Evolutionary conservation across 2,888 invertebrate genomes (phyloP).

Genomic region (Chirona hameri): DNA sequence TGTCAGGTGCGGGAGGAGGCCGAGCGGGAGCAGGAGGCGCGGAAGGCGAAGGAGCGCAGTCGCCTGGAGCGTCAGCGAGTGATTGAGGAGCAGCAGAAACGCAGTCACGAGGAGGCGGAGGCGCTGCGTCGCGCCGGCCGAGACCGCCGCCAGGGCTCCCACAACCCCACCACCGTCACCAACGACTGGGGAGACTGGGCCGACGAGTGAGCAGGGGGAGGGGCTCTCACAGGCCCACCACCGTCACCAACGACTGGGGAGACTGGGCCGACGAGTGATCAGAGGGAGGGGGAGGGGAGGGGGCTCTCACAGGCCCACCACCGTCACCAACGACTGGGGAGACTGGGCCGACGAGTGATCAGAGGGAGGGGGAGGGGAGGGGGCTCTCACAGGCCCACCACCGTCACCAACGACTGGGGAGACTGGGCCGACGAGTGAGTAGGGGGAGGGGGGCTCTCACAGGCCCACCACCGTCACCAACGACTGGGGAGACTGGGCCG

Average conservation of each 20-base stretch:
- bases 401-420: background rate
- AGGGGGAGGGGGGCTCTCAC: no score
- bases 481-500: background rate
- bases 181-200: background rate
- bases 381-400: background rate
- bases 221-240: background rate
- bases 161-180: background rate
- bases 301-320: background rate
- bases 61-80: background rate
- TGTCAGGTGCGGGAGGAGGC: background rate
- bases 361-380: no score
- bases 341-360: background rate
- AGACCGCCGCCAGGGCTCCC: background rate
- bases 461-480: background rate
- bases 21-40: background rate
- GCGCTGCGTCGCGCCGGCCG: background rate
- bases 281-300: no score
- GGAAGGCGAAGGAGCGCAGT: background rate
- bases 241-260: background rate
- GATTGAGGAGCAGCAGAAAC: slow-evolving; percentile 23
- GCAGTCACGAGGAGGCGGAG: background rate
- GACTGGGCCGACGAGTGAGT: background rate
- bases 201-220: background rate
- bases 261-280: background rate
- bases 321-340: background rate